phyloP scores from a whole-genome alignment of 2,888 invertebrate genomes.

The Napeogenes sylphis region DNA sequence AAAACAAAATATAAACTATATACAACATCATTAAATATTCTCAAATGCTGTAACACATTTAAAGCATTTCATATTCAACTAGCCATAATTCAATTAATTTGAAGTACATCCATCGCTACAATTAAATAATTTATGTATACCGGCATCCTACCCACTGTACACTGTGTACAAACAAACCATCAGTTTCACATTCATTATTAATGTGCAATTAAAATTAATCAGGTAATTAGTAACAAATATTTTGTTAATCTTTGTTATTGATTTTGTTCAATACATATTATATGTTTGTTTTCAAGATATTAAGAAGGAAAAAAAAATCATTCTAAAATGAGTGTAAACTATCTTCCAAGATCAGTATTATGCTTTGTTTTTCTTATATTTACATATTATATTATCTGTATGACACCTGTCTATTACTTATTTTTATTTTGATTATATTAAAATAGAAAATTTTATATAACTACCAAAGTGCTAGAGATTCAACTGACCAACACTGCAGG shows the following conservation, averaged over 20 bases:
- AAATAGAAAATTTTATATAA: constrained; percentile 75
- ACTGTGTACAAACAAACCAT: constrained; percentile 55
- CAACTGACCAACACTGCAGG: constrained; percentile 55
- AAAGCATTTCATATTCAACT: constrained; percentile 77
- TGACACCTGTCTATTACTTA: constrained; percentile 60
- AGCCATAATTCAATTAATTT: constrained; percentile 67
- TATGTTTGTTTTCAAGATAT: constrained; percentile 14
- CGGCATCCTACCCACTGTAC: constrained; percentile 35
- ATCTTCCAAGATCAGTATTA: constrained; percentile 36
- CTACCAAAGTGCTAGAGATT: constrained; percentile 71
- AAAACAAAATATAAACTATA: constrained; percentile 78
- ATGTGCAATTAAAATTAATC: constrained; percentile 31
- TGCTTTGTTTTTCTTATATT: constrained; percentile 39
- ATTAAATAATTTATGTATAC: constrained; percentile 54
- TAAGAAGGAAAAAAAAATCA: constrained; percentile 10
- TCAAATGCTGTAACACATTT: constrained; percentile 78
- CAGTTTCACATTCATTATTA: constrained; percentile 36
- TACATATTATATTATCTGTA: constrained; percentile 56
- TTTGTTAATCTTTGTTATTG: constrained; percentile 36
- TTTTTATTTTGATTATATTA: constrained; percentile 65
- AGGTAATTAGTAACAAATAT: constrained; percentile 27
- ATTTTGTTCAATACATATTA: constrained; percentile 47
- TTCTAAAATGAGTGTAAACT: constrained; percentile 4
- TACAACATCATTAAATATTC: constrained; percentile 77
- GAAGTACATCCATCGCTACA: constrained; percentile 48